These are phyloP conservation scores for Drosophila quinaria DNA, from an alignment of 2,888 invertebrate genomes.

Conservation along the genomic window DNA sequence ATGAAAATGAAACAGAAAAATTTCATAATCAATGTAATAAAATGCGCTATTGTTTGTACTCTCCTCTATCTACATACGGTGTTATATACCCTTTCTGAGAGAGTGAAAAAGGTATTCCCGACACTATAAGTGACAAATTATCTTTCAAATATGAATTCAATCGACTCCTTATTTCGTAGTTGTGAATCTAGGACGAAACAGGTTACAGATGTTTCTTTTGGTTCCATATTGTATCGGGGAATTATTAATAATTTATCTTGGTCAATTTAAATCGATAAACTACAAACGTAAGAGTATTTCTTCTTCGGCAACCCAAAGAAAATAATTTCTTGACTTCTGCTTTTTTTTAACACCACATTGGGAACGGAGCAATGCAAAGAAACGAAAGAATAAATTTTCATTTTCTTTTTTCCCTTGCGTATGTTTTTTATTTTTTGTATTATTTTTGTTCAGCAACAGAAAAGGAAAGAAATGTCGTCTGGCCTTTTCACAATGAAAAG, in stretches of 20 bases:
- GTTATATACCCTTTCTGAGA: neutral
- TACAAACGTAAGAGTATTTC: neutral
- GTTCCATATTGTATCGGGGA: neutral
- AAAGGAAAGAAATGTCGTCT: slow-evolving; percentile 14
- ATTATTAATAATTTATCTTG: neutral
- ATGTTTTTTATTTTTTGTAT: slow-evolving; percentile 15
- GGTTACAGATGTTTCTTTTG: neutral
- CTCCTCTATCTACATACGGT: slow-evolving; percentile 3
- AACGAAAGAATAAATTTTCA: slow-evolving; percentile 55
- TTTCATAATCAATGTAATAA: slow-evolving; percentile 71
- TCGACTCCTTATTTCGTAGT: too few relatives aligned
- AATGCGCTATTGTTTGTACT: slow-evolving; percentile 58
- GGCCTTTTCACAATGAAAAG: slow-evolving; percentile 36
- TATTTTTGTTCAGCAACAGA: slow-evolving; percentile 9
- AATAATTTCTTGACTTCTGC: neutral
- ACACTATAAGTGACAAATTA: neutral
- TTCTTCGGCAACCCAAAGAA: neutral
- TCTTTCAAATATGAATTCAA: neutral
- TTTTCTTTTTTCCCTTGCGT: slow-evolving; percentile 36
- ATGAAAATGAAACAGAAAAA: slow-evolving; percentile 62
- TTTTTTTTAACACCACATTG: slow-evolving; percentile 23
- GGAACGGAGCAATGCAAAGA: slow-evolving; percentile 19
- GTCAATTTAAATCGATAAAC: neutral
- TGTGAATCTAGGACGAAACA: too few relatives aligned
- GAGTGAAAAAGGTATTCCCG: neutral